Percentiles rank a stretch among this genome's conserved stretches.
phyloP scores from a whole-genome alignment of 2,888 invertebrate genomes.

The Disparrhopalites patrizii region DNA sequence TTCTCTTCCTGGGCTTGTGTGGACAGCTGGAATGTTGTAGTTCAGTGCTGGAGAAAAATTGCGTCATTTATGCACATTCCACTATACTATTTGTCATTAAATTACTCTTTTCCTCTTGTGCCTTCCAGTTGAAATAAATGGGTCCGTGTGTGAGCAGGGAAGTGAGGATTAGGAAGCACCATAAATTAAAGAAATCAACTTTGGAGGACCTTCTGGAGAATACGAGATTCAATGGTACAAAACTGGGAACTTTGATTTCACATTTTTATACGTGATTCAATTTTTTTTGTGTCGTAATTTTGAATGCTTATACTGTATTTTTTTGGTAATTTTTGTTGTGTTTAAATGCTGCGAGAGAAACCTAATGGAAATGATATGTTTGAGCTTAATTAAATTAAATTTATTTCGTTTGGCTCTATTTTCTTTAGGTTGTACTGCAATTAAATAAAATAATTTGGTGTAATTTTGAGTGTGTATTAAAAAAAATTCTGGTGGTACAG shows the following conservation, averaged over 20 bases:
- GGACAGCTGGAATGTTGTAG: no score
- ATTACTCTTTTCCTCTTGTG: no score
- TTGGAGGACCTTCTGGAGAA: slow-evolving; percentile 14
- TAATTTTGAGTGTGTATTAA: not conserved
- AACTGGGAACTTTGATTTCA: not conserved
- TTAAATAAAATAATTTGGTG: not conserved
- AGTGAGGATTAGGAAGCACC: not conserved
- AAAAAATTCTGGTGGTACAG: not conserved
- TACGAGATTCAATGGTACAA: slow-evolving; percentile 17
- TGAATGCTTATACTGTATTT: not conserved
- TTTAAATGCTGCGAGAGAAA: no score
- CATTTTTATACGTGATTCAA: no score
- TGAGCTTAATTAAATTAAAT: not conserved
- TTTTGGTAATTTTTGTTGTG: not conserved
- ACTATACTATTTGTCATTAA: no score
- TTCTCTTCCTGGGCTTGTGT: no score
- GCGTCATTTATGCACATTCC: no score
- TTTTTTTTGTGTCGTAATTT: no score
- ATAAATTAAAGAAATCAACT: not conserved
- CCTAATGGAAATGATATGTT: not conserved
- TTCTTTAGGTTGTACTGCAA: not conserved
- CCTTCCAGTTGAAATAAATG: no score
- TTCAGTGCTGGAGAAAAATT: no score
- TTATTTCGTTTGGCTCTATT: not conserved
- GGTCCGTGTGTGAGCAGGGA: slow-evolving; percentile 1